Percentiles rank a stretch among this genome's conserved stretches.
Conservation (phyloP, 2,888 invertebrate genomes). For the Acanthosoma haemorrhoidale region DNA sequence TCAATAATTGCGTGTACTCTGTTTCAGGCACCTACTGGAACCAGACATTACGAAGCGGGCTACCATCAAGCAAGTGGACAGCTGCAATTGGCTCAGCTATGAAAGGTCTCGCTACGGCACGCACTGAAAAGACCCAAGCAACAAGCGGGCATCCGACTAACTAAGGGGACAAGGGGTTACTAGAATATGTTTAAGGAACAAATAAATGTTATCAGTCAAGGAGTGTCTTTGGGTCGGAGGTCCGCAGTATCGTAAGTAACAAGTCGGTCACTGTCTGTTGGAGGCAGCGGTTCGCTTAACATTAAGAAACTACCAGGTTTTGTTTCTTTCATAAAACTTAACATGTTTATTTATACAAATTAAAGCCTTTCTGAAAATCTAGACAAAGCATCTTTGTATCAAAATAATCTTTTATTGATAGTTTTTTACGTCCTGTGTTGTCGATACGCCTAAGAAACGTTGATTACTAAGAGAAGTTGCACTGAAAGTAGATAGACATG, state of each 20-base stretch:
- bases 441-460: too few relatives aligned
- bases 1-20: not conserved
- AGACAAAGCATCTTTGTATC: not conserved
- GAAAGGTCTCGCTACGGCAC: not conserved
- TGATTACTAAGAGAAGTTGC: too few relatives aligned
- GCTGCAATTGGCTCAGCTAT: constrained; percentile 46
- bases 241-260: too few relatives aligned
- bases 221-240: not conserved
- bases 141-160: not conserved
- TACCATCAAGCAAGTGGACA: constrained; percentile 46
- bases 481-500: too few relatives aligned
- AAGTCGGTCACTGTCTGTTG: too few relatives aligned
- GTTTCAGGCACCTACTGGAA: constrained; percentile 50
- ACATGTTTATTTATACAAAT: not conserved
- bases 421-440: too few relatives aligned
- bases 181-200: not conserved
- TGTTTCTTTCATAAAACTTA: not conserved
- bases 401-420: too few relatives aligned
- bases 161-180: not conserved
- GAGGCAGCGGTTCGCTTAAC: not conserved
- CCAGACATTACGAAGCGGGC: constrained; percentile 50
- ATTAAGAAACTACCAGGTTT: not conserved
- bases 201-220: not conserved
- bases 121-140: not conserved
- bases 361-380: not conserved